A percentile compares a stretch with the other conserved stretches of the same genome.
Evolutionary conservation across 2,888 invertebrate species (phyloP).

Genomic region (Noctua comes): DNA sequence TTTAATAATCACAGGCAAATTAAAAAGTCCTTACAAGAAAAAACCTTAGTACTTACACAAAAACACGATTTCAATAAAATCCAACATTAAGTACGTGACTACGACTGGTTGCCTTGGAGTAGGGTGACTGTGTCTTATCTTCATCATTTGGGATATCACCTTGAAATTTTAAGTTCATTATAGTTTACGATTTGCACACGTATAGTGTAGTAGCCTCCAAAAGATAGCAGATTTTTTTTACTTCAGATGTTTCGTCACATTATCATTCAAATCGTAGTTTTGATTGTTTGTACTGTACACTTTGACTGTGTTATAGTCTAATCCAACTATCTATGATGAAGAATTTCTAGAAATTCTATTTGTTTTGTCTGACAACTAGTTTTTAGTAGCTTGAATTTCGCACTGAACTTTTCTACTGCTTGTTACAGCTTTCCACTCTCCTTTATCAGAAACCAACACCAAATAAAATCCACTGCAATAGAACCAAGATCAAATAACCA

Average conservation of each 20-base stretch:
- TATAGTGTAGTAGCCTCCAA: too few relatives aligned
- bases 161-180: too few relatives aligned
- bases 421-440: neutral
- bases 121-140: slow-evolving; percentile 26
- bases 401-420: neutral
- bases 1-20: neutral
- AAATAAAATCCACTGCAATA: neutral
- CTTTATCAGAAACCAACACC: neutral
- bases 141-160: neutral
- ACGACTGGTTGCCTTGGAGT: slow-evolving; percentile 29
- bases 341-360: too few relatives aligned
- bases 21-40: neutral
- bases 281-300: too few relatives aligned
- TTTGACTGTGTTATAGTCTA: too few relatives aligned
- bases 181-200: too few relatives aligned
- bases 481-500: slow-evolving; percentile 5
- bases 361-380: too few relatives aligned
- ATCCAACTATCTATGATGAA: too few relatives aligned
- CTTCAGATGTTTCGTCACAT: too few relatives aligned
- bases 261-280: too few relatives aligned
- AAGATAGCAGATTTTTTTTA: too few relatives aligned
- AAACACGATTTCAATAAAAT: slow-evolving; percentile 59
- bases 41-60: neutral
- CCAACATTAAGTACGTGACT: slow-evolving; percentile 59
- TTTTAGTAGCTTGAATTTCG: too few relatives aligned